Percentiles rank a stretch among this genome's conserved stretches.
Evolutionary conservation across 2,888 invertebrate species (phyloP).

Genomic region (Phengaris arion): DNA sequence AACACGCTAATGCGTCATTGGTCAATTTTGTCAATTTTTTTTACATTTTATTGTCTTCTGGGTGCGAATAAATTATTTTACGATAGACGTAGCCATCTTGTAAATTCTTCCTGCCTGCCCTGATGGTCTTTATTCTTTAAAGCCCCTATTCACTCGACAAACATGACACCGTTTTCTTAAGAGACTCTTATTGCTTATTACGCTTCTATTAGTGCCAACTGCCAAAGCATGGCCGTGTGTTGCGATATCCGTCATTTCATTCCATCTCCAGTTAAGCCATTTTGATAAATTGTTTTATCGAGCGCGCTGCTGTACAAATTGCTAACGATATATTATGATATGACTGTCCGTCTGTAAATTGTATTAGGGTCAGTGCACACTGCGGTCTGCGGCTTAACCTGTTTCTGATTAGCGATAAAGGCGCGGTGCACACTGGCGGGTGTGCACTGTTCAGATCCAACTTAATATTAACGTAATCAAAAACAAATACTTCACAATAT

Average conservation of each 20-base stretch:
- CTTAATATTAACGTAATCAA: background rate
- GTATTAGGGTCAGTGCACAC: slow-evolving; percentile 18
- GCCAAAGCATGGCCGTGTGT: background rate
- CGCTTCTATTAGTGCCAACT: too few relatives aligned
- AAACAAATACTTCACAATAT: too few relatives aligned
- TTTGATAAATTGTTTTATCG: background rate
- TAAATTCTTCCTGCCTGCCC: too few relatives aligned
- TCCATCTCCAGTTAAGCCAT: background rate
- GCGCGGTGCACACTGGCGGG: background rate
- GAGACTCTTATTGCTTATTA: too few relatives aligned
- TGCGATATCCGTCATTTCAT: background rate
- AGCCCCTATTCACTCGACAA: too few relatives aligned
- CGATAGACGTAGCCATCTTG: too few relatives aligned
- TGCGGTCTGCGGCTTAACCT: slow-evolving; percentile 18
- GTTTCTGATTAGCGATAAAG: background rate
- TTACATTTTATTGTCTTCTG: too few relatives aligned
- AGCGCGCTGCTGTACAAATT: background rate
- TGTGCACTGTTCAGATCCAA: background rate
- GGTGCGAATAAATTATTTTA: too few relatives aligned
- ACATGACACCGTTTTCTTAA: too few relatives aligned
- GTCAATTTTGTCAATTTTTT: too few relatives aligned
- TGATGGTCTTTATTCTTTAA: too few relatives aligned
- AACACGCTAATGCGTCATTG: too few relatives aligned
- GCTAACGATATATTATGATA: slow-evolving; percentile 12
- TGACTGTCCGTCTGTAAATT: background rate